A percentile compares a stretch with the other conserved stretches of the same genome.
phyloP scores from a whole-genome alignment of 2,888 invertebrate genomes.

The Villa cingulata region DNA sequence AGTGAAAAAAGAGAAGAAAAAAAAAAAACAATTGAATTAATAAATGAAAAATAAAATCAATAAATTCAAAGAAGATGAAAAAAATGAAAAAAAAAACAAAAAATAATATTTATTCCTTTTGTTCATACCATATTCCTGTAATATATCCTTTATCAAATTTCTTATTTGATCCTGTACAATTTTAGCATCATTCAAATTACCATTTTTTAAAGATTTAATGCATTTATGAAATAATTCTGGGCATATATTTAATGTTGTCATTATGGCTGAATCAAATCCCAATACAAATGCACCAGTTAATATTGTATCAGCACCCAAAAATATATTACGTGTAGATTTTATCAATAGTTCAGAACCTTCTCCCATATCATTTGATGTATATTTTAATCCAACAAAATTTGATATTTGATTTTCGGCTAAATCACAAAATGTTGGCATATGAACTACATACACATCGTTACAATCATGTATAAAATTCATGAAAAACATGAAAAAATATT shows the following conservation, averaged over 20 bases:
- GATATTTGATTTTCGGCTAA: constrained; percentile 49
- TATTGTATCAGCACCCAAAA: constrained; percentile 52
- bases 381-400: constrained; percentile 70
- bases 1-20: too few relatives aligned
- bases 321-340: constrained; percentile 41
- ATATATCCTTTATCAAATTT: constrained; percentile 9
- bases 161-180: constrained; percentile 12
- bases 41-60: neutral
- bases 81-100: too few relatives aligned
- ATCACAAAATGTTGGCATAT: constrained; percentile 55
- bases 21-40: too few relatives aligned
- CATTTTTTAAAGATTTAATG: constrained; percentile 34
- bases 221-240: constrained; percentile 46
- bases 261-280: constrained; percentile 59
- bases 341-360: constrained; percentile 50
- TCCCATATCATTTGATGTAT: constrained; percentile 57
- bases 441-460: too few relatives aligned
- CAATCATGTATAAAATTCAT: constrained; percentile 13
- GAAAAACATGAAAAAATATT: too few relatives aligned
- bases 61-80: too few relatives aligned
- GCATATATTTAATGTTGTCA: constrained; percentile 54
- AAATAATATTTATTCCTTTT: too few relatives aligned
- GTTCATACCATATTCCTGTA: constrained; percentile 10
- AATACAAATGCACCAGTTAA: constrained; percentile 50
- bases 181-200: constrained; percentile 5